Percentiles rank a stretch among this genome's conserved stretches.
Conservation (phyloP, 2,113 vertebrate species). For the Hippocampus mohnikei region DNA sequence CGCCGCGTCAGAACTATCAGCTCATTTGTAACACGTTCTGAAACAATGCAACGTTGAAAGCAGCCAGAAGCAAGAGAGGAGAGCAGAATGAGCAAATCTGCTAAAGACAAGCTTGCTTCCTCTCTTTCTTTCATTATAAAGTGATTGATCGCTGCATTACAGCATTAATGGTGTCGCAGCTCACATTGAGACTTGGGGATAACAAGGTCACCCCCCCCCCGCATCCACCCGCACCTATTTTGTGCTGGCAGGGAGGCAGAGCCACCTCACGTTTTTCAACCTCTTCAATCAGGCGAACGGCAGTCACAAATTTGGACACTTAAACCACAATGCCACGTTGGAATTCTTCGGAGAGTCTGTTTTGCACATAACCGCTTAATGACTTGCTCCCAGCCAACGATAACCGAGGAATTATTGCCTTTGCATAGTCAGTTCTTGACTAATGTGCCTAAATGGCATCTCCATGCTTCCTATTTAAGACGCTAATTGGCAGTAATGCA, state of each 20-base stretch:
- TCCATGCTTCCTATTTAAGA: conserved; percentile 45
- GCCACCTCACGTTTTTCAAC: conserved; percentile 10
- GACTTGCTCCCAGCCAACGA: conserved; percentile 21
- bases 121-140: conserved; percentile 38
- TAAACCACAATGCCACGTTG: not conserved
- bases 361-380: conserved; percentile 43
- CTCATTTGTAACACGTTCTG: conserved; percentile 12
- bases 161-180: conserved; percentile 46
- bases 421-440: conserved; percentile 40
- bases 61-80: conserved; percentile 9
- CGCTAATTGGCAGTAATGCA: conserved; percentile 60
- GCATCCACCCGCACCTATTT: conserved; percentile 14
- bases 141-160: conserved; percentile 49
- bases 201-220: conserved; percentile 50
- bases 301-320: conserved; percentile 8
- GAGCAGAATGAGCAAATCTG: conserved; percentile 13
- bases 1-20: conserved; percentile 12
- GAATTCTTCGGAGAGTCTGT: conserved; percentile 7
- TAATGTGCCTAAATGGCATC: conserved; percentile 58
- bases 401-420: conserved; percentile 43
- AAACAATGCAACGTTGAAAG: conserved; percentile 20
- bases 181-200: conserved; percentile 20
- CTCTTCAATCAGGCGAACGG: conserved; percentile 4
- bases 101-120: conserved; percentile 25
- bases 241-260: conserved; percentile 24